A percentile compares a stretch with the other conserved stretches of the same genome.
phyloP scores from a whole-genome alignment of 1,140 invertebrate genomes.

The Drosophila pachea region DNA sequence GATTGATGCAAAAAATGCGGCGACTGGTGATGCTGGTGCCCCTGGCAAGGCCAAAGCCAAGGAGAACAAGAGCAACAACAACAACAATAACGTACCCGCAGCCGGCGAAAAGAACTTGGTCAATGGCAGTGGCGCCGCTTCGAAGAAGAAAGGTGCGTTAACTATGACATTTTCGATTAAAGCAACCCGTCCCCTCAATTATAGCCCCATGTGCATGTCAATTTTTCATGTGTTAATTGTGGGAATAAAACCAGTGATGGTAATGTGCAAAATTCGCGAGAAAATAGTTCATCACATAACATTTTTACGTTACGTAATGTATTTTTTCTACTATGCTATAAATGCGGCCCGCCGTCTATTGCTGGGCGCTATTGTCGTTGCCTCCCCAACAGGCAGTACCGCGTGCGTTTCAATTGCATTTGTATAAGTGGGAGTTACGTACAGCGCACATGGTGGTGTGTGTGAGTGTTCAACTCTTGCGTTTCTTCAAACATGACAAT shows the following conservation, averaged over 20 bases:
- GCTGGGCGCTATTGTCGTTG: constrained; percentile 36
- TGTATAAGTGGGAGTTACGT: constrained; percentile 46
- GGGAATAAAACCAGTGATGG: constrained; percentile 2
- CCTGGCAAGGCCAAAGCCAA: constrained; percentile 65
- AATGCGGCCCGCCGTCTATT: constrained; percentile 58
- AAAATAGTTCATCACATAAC: constrained; percentile 65
- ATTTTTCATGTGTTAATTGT: constrained; percentile 1
- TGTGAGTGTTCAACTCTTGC: constrained; percentile 23
- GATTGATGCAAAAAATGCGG: constrained; percentile 58
- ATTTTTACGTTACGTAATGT: constrained; percentile 72
- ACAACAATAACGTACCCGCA: constrained; percentile 46
- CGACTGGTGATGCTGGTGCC: constrained; percentile 40
- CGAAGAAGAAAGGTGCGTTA: constrained; percentile 73
- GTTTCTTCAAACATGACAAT: constrained; percentile 59
- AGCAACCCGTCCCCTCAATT: background rate
- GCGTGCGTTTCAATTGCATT: constrained; percentile 71
- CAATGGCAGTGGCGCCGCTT: constrained; percentile 60
- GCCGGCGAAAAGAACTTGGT: constrained; percentile 65
- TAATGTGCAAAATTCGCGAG: constrained; percentile 44
- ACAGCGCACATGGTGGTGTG: constrained; percentile 9
- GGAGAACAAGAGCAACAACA: constrained; percentile 44
- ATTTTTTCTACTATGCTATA: constrained; percentile 69
- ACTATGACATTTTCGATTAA: constrained; percentile 40
- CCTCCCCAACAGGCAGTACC: constrained; percentile 29
- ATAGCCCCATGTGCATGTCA: background rate